phyloP scores from a whole-genome alignment of 2,797 vertebrate genomes.

The Peromyscus melanophrys region DNA sequence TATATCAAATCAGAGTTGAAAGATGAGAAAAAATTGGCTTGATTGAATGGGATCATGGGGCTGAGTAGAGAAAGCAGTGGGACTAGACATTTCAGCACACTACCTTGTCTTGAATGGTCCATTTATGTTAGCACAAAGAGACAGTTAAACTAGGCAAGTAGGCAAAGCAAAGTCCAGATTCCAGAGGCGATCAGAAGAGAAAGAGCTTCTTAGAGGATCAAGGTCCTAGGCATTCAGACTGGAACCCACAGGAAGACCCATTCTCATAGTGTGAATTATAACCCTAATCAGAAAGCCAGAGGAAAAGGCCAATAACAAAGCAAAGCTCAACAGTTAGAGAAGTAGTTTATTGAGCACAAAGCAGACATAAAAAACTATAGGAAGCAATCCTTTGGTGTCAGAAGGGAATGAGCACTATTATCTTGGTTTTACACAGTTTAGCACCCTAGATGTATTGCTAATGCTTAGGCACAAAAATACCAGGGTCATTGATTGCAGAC shows the following conservation, averaged over 20 bases:
- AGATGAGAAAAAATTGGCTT: slow-evolving; percentile 3
- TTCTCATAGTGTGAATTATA: slow-evolving; percentile 21
- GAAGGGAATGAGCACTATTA: neutral
- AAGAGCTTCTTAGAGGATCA: slow-evolving; percentile 51
- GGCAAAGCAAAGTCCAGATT: neutral
- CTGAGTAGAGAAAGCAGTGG: neutral
- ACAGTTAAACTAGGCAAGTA: slow-evolving; percentile 22
- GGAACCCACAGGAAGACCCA: neutral
- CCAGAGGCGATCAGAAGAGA: neutral
- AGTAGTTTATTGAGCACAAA: neutral
- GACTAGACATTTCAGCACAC: neutral
- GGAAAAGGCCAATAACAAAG: neutral
- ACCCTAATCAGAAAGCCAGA: slow-evolving; percentile 21
- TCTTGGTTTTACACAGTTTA: neutral
- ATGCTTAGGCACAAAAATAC: neutral
- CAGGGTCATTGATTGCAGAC: neutral
- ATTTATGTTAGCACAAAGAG: neutral
- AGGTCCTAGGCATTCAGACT: neutral
- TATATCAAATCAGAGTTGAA: slow-evolving; percentile 22
- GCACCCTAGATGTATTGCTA: neutral
- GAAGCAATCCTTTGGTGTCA: neutral
- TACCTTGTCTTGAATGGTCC: neutral
- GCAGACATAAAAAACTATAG: neutral
- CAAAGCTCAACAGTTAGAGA: neutral
- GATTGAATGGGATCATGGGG: neutral